Percentiles rank a stretch among this genome's conserved stretches.
phyloP scores from a whole-genome alignment of 1,140 invertebrate species.

The Manduca sexta region DNA sequence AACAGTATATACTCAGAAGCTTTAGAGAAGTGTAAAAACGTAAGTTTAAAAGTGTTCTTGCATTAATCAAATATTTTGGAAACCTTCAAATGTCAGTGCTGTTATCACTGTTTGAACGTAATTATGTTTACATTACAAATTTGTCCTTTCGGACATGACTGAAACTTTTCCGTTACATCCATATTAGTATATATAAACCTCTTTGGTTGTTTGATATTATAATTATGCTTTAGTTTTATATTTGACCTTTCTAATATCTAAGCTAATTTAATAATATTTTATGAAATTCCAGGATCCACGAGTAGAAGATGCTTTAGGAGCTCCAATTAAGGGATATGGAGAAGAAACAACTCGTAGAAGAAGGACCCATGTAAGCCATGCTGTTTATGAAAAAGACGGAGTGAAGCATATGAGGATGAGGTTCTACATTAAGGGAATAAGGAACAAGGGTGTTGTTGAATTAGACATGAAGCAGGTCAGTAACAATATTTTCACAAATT shows the following conservation, averaged over 20 bases:
- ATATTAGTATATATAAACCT: background rate
- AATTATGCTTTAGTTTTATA: no score
- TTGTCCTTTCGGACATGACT: no score
- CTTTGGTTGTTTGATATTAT: no score
- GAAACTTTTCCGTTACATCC: no score
- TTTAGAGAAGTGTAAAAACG: conserved; percentile 80
- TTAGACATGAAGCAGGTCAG: conserved; percentile 89
- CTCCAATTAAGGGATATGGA: conserved; percentile 91
- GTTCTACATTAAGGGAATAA: conserved; percentile 90
- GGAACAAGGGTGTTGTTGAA: conserved; percentile 86
- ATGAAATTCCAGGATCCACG: conserved; percentile 75
- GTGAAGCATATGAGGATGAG: conserved; percentile 87
- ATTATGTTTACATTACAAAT: no score
- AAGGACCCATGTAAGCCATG: conserved; percentile 81
- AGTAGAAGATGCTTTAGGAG: conserved; percentile 84
- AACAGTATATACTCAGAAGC: conserved; percentile 89
- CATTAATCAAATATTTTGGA: background rate
- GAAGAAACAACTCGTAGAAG: conserved; percentile 87
- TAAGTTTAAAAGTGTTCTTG: conserved; percentile 40
- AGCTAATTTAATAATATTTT: no score
- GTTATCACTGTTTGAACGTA: no score
- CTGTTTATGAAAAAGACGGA: conserved; percentile 82
- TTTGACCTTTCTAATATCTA: no score
- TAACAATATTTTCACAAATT: background rate
- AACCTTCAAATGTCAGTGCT: no score